Conservation (phyloP, 2,888 invertebrate genomes). For the Melanophora roralis region DNA sequence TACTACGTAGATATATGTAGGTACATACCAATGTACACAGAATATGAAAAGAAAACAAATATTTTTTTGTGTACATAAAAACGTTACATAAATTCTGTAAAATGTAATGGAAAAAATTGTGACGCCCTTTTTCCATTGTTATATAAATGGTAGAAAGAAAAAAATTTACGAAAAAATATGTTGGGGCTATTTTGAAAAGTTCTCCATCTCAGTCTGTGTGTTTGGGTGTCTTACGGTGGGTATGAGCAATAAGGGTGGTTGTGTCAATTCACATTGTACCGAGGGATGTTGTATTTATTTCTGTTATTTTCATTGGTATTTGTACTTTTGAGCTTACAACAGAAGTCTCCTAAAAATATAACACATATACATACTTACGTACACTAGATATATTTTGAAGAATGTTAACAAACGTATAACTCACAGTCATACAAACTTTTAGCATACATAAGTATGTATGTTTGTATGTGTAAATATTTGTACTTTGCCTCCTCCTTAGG, state of each 20-base stretch:
- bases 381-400: background rate
- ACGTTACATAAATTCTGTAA: slow-evolving; percentile 38
- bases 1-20: too few relatives aligned
- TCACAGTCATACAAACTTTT: too few relatives aligned
- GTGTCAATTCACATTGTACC: slow-evolving; percentile 5
- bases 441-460: too few relatives aligned
- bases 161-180: background rate
- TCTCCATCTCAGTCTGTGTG: slow-evolving; percentile 1
- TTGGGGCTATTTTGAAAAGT: slow-evolving; percentile 45
- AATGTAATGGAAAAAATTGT: slow-evolving; percentile 41
- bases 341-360: slow-evolving; percentile 47
- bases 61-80: slow-evolving; percentile 25
- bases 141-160: slow-evolving; percentile 2
- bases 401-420: too few relatives aligned
- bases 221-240: slow-evolving; percentile 12
- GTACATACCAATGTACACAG: slow-evolving; percentile 3
- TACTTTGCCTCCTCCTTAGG: slow-evolving; percentile 59
- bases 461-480: too few relatives aligned
- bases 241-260: slow-evolving; percentile 53
- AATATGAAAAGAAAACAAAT: slow-evolving; percentile 51
- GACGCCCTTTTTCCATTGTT: slow-evolving; percentile 63
- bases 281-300: slow-evolving; percentile 54
- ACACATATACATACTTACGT: background rate
- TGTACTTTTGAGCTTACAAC: slow-evolving; percentile 30
- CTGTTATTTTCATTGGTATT: slow-evolving; percentile 57